These are phyloP conservation scores for Orientallactaga bullata DNA, from an alignment of 2,113 vertebrate genomes.

Conservation along the genomic window DNA sequence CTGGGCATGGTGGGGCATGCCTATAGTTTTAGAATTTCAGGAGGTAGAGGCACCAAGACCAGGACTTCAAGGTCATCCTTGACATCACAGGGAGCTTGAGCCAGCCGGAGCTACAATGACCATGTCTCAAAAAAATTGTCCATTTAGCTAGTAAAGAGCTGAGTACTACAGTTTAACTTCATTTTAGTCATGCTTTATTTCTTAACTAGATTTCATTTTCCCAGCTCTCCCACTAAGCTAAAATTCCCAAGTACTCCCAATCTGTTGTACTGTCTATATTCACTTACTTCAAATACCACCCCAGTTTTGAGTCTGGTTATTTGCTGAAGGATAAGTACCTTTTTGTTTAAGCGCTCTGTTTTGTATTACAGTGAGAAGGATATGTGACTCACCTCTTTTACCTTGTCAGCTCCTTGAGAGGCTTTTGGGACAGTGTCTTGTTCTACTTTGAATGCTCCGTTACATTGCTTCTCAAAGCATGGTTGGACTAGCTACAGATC, in stretches of 20 bases:
- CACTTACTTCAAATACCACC: background rate
- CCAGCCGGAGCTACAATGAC: too few species aligned
- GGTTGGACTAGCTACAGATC: background rate
- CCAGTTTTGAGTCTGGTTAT: background rate
- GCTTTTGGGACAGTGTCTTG: slow-evolving; percentile 12
- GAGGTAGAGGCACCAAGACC: too few species aligned
- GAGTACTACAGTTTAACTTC: background rate
- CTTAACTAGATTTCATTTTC: background rate
- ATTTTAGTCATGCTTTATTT: slow-evolving; percentile 36
- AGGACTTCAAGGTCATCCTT: too few species aligned
- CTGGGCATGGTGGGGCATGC: background rate
- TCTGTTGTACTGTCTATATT: background rate
- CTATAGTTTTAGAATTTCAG: too few species aligned
- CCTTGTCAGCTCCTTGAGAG: background rate
- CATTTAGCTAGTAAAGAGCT: background rate
- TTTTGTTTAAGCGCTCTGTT: background rate
- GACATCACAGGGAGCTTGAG: too few species aligned
- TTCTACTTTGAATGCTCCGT: background rate
- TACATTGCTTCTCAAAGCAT: background rate
- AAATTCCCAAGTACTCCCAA: background rate
- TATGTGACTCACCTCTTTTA: slow-evolving; percentile 19
- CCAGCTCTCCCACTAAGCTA: background rate
- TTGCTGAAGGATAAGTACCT: background rate
- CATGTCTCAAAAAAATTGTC: too few species aligned
- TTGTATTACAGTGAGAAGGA: background rate